Percentiles rank a stretch among this genome's conserved stretches.
Conservation (phyloP, 2,113 vertebrate species). For the Chloebia gouldiae region DNA sequence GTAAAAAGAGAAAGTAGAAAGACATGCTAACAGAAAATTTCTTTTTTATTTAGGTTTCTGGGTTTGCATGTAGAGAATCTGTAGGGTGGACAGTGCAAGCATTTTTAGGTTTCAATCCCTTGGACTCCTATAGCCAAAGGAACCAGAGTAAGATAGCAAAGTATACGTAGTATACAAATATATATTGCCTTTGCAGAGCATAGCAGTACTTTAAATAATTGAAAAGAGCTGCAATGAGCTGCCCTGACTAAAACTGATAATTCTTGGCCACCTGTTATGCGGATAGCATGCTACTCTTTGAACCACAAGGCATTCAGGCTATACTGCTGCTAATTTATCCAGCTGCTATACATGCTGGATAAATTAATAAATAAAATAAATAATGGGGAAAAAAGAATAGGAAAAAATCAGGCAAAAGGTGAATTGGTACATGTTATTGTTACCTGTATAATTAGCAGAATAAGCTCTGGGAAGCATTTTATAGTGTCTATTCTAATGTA, state of each 20-base stretch:
- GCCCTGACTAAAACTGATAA: neutral
- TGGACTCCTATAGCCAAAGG: neutral
- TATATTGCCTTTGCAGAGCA: neutral
- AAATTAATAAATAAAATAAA: neutral
- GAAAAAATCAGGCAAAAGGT: neutral
- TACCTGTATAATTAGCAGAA: neutral
- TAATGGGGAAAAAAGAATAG: neutral
- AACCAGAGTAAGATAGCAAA: neutral
- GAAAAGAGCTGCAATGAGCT: neutral
- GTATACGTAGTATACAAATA: neutral
- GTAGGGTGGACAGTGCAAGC: neutral
- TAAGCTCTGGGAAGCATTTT: neutral
- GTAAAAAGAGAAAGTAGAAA: neutral
- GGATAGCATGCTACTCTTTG: neutral
- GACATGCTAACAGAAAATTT: neutral
- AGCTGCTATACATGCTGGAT: neutral
- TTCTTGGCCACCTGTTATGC: neutral
- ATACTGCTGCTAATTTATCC: neutral
- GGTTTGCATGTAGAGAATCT: neutral
- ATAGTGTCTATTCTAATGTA: neutral
- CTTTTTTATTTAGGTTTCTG: neutral
- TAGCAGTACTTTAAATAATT: neutral
- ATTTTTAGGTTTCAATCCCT: neutral
- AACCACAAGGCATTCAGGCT: neutral
- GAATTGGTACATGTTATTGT: neutral